A percentile compares a stretch with the other conserved stretches of the same genome.
Evolutionary conservation across 64 coral and sea anemone species (phyloP).

Genomic region (Exaiptasia diaphana): DNA sequence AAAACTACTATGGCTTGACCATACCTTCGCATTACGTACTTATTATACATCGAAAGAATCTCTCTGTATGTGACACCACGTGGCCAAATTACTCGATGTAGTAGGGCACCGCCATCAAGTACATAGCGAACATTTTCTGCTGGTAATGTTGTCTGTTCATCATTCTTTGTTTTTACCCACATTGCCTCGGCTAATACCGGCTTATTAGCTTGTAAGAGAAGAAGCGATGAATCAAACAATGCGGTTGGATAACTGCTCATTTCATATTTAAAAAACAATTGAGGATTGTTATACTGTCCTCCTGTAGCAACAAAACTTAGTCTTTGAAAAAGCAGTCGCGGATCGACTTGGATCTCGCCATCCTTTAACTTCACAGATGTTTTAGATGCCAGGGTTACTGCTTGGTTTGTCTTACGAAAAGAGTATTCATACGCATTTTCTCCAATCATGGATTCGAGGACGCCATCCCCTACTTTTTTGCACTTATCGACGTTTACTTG

Average conservation of each 20-base stretch:
- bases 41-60: neutral
- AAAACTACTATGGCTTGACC: neutral
- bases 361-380: neutral
- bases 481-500: neutral
- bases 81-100: slow-evolving; percentile 25
- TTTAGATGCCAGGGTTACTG: neutral
- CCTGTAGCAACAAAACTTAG: slow-evolving; percentile 11
- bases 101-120: slow-evolving; percentile 45
- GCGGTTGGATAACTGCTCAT: slow-evolving; percentile 30
- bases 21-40: neutral
- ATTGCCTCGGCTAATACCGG: slow-evolving; percentile 7
- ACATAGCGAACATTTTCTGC: slow-evolving; percentile 26
- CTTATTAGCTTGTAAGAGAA: slow-evolving; percentile 19
- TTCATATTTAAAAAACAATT: slow-evolving; percentile 14
- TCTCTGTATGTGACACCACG: neutral
- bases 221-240: slow-evolving; percentile 31
- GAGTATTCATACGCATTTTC: neutral
- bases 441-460: neutral
- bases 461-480: neutral
- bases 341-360: neutral
- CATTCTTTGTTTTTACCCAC: neutral
- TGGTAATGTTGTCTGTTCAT: neutral
- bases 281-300: slow-evolving; percentile 5
- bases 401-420: neutral
- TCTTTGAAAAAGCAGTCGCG: slow-evolving; percentile 29